A percentile compares a stretch with the other conserved stretches of the same genome.
Evolutionary conservation across 2,113 vertebrate species (phyloP).

Genomic region (Pseudorhombus dupliciocellatus): DNA sequence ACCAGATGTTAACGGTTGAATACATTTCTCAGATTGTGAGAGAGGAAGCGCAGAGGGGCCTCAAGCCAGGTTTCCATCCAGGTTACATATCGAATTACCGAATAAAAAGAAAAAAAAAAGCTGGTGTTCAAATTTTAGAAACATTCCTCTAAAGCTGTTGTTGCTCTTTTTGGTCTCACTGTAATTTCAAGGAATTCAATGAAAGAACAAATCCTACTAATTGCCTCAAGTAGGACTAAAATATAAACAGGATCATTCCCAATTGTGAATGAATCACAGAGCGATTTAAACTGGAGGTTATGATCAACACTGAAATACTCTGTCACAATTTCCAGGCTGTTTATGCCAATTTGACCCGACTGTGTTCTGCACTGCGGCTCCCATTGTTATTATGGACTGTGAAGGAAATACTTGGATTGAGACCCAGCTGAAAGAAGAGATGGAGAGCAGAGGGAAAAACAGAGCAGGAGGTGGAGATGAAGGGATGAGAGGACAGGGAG

Average conservation of each 20-base stretch:
- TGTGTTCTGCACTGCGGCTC: conserved; percentile 19
- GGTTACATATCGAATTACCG: conserved; percentile 8
- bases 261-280: background rate
- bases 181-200: background rate
- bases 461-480: background rate
- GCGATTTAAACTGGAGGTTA: background rate
- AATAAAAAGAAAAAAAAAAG: background rate
- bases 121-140: background rate
- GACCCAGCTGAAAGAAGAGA: background rate
- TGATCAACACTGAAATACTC: background rate
- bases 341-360: background rate
- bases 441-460: background rate
- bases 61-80: background rate
- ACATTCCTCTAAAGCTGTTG: too few relatives aligned
- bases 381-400: conserved; percentile 16
- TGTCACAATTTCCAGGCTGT: background rate
- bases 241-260: background rate
- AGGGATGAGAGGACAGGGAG: background rate
- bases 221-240: background rate
- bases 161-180: background rate
- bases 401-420: conserved; percentile 28
- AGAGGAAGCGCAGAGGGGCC: background rate
- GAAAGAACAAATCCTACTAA: background rate
- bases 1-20: conserved; percentile 45
- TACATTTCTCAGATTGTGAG: conserved; percentile 7